Evolutionary conservation across 2,888 invertebrate species (phyloP), one percentile per base, ranked within the genome.

Genomic region (Ptilodon capucinus): DNA sequence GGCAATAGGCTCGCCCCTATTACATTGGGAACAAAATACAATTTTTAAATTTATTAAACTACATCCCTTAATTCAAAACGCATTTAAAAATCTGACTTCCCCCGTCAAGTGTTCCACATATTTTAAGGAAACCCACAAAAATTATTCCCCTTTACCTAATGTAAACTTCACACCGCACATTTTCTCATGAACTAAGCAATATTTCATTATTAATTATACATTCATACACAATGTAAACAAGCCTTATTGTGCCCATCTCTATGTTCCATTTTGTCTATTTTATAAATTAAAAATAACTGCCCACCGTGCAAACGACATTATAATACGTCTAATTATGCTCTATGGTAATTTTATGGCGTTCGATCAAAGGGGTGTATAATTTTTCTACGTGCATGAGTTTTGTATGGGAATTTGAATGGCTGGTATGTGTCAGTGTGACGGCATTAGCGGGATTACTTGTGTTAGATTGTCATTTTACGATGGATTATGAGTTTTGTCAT

Each of bases 181-280:
- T 86, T 89, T 89, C 89, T 88, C 89, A 89, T 88, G 88, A 79
- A 78, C 79, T 64, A 75, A 71, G 73, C 70, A 74, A 82, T 85
- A 84, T 81, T 83, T 86, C 76, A 81, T 68, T 76, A 86, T 88
- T 86, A 88, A 86, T 90, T 90, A 90, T 90, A 81, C 89, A 90
- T 90, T 89, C 90, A 73, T 72, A 61, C 66, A 72, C 81, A 87
- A 89, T 86, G 89, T 91, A 90, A 90, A 91, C 90, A 91, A 69
- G 68, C 66, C 57, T 64, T 71, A 79, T 88, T 88, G 87, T 75
- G 61, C 50, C 54, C 45, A 54, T 36, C 42, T 46, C 49, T 53
- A n/a, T n/a, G 35, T 68, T 45, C 62, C 61, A 67, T 67, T 81
- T 81, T 79, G 80, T 83, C 83, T 84, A 84, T 78, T 74, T 63